phyloP scores from a whole-genome alignment of 1,140 invertebrate species.

The Muscidifurax raptorellus region DNA sequence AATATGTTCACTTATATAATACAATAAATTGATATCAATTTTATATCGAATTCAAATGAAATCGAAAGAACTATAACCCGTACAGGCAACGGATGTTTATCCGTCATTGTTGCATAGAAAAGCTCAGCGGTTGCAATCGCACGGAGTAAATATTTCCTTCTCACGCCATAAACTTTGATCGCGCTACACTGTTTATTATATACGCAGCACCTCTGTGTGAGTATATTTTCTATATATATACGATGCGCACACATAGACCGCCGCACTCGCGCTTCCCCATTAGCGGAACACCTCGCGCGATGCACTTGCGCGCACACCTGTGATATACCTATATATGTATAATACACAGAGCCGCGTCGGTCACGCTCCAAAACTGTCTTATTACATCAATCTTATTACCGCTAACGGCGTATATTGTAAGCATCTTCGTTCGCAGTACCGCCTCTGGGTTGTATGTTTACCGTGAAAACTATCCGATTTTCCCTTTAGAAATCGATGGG shows the following conservation, averaged over 20 bases:
- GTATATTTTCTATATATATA: background rate
- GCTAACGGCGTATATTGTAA: conserved; percentile 58
- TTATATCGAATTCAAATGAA: background rate
- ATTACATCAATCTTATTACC: conserved; percentile 71
- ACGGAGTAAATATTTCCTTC: background rate
- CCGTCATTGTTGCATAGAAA: background rate
- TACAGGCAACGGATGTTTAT: background rate
- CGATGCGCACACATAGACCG: background rate
- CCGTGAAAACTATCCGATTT: background rate
- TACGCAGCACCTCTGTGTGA: background rate
- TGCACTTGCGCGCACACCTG: background rate
- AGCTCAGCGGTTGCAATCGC: background rate
- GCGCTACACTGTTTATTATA: background rate
- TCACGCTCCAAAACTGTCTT: conserved; percentile 74
- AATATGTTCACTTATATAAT: no score
- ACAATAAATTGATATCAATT: no score
- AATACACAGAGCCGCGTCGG: conserved; percentile 33
- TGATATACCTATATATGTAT: background rate
- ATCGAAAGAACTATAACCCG: background rate
- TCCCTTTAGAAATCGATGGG: conserved; percentile 52
- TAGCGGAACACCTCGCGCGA: conserved; percentile 5
- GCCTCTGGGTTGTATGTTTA: background rate
- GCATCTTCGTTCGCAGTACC: background rate
- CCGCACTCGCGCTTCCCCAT: background rate
- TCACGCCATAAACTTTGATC: conserved; percentile 27